Percentiles rank a stretch among this genome's conserved stretches.
phyloP scores from a whole-genome alignment of 2,113 vertebrate species.

The Pantherophis guttatus region DNA sequence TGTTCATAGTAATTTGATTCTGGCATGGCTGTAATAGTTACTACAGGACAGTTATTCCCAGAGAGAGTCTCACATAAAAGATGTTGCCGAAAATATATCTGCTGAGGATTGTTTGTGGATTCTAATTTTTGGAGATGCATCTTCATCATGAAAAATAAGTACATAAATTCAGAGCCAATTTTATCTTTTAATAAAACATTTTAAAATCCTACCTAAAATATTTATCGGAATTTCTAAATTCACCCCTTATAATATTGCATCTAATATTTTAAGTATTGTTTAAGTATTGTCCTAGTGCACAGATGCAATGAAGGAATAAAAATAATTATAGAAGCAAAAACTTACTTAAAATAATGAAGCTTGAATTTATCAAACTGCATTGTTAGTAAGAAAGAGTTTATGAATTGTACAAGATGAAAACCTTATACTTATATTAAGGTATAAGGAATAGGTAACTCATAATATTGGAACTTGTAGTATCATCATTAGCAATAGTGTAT shows the following conservation, averaged over 20 bases:
- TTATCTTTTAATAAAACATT: background rate
- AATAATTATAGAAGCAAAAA: background rate
- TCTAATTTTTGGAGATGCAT: slow-evolving; percentile 96
- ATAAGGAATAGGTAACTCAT: background rate
- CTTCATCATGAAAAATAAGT: slow-evolving; percentile 67
- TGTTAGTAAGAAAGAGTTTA: background rate
- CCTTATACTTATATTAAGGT: background rate
- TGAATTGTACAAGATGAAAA: background rate
- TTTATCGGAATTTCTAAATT: background rate
- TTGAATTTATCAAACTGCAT: background rate
- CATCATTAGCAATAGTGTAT: background rate
- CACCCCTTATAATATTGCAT: background rate
- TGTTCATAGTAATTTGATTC: slow-evolving; percentile 88
- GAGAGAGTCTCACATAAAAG: slow-evolving; percentile 88
- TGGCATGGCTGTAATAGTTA: slow-evolving; percentile 97
- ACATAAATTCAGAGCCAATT: background rate
- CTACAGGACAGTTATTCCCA: slow-evolving; percentile 90
- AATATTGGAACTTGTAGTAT: background rate
- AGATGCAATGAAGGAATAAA: background rate
- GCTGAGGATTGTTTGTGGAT: slow-evolving; percentile 81
- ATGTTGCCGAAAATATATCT: slow-evolving; percentile 91
- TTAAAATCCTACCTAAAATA: background rate
- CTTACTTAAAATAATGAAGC: background rate
- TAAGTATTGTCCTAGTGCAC: background rate
- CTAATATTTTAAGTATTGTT: background rate